These are phyloP conservation scores for Leptinotarsa defecta DNA, from an alignment of 1,140 invertebrate species.

Conservation along the genomic window DNA sequence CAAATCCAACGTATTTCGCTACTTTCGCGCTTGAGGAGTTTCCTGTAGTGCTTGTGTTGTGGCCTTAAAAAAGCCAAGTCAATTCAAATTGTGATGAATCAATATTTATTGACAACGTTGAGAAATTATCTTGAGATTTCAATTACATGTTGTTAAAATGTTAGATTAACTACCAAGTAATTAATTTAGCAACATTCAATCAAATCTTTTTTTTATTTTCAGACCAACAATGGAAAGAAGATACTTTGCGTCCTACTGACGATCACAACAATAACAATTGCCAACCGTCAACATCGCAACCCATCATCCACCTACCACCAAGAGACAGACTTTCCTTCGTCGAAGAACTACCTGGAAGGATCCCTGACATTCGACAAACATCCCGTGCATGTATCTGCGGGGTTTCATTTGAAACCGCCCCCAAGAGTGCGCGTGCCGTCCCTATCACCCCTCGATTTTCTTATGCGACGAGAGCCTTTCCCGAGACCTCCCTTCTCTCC, in stretches of 20 bases:
- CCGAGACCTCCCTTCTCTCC: conserved; percentile 9
- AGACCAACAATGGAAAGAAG: not conserved
- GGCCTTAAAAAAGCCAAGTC: too few relatives aligned
- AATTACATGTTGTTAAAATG: too few relatives aligned
- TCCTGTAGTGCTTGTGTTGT: too few relatives aligned
- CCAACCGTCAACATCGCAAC: not conserved
- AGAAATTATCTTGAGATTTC: too few relatives aligned
- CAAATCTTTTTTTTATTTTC: not conserved
- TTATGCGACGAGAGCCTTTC: not conserved
- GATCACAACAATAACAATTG: not conserved
- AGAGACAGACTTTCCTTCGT: not conserved
- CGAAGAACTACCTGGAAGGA: not conserved
- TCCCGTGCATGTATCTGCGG: not conserved
- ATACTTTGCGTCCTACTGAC: not conserved
- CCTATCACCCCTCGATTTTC: not conserved
- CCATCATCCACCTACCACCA: not conserved
- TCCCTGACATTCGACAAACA: not conserved
- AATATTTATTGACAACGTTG: too few relatives aligned
- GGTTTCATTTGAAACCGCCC: not conserved
- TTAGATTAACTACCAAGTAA: too few relatives aligned
- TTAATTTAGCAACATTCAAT: too few relatives aligned
- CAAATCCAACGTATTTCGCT: too few relatives aligned
- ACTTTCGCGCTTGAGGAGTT: too few relatives aligned
- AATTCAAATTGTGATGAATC: too few relatives aligned
- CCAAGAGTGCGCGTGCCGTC: not conserved